Evolutionary conservation across 2,797 vertebrate species (phyloP).

Genomic region (Myotis myotis): DNA sequence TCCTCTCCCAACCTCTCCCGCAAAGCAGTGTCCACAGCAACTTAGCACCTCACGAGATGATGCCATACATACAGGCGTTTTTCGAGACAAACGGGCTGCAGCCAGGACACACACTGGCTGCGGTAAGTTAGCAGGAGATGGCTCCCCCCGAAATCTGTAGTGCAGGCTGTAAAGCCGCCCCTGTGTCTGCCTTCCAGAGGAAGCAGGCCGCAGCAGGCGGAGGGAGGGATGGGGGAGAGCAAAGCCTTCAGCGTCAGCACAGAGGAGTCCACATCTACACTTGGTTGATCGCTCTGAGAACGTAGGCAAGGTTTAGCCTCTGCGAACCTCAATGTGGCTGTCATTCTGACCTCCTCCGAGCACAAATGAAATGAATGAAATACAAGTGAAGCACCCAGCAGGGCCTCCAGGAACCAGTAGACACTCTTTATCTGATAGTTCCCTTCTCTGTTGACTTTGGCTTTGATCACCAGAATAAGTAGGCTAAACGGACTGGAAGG

Average conservation of each 20-base stretch:
- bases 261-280: neutral
- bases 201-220: neutral
- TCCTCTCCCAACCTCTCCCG: neutral
- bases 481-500: neutral
- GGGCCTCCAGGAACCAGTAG: neutral
- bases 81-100: neutral
- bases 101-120: neutral
- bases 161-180: neutral
- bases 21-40: neutral
- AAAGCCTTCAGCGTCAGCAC: neutral
- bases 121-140: neutral
- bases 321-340: neutral
- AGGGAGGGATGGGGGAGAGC: neutral
- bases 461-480: neutral
- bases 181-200: constrained; percentile 1
- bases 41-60: neutral
- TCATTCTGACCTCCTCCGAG: neutral
- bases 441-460: neutral
- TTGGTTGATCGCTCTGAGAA: neutral
- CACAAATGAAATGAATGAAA: neutral
- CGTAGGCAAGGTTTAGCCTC: neutral
- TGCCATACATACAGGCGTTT: neutral
- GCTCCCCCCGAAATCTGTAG: neutral
- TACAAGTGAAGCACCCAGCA: neutral
- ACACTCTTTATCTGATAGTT: neutral